phyloP scores from a whole-genome alignment of 2,113 vertebrate species.

The Uria lomvia region DNA sequence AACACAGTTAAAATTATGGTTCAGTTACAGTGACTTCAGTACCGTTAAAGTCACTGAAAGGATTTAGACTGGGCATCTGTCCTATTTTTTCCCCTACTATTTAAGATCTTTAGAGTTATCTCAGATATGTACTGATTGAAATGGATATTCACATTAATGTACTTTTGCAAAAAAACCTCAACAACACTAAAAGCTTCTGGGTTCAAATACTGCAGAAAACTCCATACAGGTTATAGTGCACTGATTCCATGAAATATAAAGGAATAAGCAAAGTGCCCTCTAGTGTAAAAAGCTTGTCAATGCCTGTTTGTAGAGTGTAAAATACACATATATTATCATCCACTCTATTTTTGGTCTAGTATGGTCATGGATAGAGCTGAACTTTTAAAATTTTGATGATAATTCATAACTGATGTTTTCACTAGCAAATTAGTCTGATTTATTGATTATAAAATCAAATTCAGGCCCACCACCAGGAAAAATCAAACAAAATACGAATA shows the following conservation, averaged over 20 bases:
- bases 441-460: neutral
- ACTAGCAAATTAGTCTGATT: neutral
- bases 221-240: neutral
- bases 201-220: neutral
- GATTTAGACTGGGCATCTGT: neutral
- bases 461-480: neutral
- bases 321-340: neutral
- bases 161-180: neutral
- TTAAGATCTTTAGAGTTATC: neutral
- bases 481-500: neutral
- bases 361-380: neutral
- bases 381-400: neutral
- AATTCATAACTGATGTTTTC: neutral
- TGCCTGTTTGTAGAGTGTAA: neutral
- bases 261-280: neutral
- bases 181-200: neutral
- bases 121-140: neutral
- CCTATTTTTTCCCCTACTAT: neutral
- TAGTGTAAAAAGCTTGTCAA: slow-evolving; percentile 2
- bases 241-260: neutral
- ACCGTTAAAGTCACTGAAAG: neutral
- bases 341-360: neutral
- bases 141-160: neutral
- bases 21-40: neutral
- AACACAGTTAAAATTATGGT: neutral